Evolutionary conservation across 1,140 invertebrate species (phyloP).

Genomic region (Pteromalus puparum): DNA sequence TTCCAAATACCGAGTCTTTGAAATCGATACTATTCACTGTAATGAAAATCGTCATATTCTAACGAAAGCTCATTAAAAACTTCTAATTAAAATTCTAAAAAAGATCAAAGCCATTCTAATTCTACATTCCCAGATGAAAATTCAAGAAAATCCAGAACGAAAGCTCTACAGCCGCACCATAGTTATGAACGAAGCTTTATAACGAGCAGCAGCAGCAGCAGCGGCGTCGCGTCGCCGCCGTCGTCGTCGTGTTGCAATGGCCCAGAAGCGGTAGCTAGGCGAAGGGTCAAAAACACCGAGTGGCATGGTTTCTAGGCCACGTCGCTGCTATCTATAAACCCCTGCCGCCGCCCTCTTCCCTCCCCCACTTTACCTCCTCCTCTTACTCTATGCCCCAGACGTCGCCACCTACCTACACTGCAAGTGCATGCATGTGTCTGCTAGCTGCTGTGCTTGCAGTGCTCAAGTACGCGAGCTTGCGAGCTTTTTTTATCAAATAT

Average conservation of each 20-base stretch:
- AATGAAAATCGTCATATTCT: too few species aligned
- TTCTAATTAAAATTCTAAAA: too few species aligned
- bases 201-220: background rate
- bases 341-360: slow-evolving; percentile 59
- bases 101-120: too few species aligned
- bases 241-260: slow-evolving; percentile 65
- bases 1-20: too few species aligned
- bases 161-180: background rate
- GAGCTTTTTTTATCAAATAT: background rate
- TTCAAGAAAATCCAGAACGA: too few species aligned
- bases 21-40: too few species aligned
- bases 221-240: slow-evolving; percentile 7
- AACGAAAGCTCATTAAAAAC: too few species aligned
- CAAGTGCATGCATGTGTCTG: background rate
- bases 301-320: slow-evolving; percentile 75
- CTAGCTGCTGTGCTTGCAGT: background rate
- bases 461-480: background rate
- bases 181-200: slow-evolving; percentile 41
- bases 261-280: slow-evolving; percentile 73
- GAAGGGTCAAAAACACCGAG: slow-evolving; percentile 76
- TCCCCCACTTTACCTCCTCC: background rate
- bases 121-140: too few species aligned
- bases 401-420: slow-evolving; percentile 18
- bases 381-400: slow-evolving; percentile 26
- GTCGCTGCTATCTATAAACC: slow-evolving; percentile 75